A percentile compares a stretch with the other conserved stretches of the same genome.
Conservation (phyloP, 2,113 vertebrate species). For the Chamaetylas fuelleborni region DNA sequence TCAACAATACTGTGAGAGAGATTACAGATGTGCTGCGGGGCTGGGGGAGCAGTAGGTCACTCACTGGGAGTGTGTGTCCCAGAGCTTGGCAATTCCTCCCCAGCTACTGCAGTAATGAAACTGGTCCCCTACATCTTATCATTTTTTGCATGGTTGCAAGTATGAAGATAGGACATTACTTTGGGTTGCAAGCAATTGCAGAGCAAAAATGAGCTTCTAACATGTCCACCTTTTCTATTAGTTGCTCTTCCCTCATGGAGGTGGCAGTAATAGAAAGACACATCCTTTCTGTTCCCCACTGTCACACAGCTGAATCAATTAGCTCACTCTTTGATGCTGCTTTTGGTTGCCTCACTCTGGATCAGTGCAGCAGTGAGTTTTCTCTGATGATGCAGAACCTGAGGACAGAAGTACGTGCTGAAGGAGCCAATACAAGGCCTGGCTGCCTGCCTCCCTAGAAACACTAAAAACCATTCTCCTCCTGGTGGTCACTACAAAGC, state of each 20-base stretch:
- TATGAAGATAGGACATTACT: neutral
- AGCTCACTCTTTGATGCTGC: neutral
- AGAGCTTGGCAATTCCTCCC: neutral
- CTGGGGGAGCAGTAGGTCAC: neutral
- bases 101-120: neutral
- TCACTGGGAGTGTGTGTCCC: neutral
- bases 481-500: neutral
- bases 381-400: neutral
- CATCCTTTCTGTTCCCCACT: neutral
- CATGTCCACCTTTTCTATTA: neutral
- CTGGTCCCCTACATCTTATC: neutral
- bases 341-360: neutral
- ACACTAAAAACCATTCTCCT: neutral
- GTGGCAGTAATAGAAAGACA: neutral
- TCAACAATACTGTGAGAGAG: neutral
- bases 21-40: neutral
- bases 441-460: neutral
- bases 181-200: neutral
- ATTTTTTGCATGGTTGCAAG: neutral
- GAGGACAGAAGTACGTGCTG: accelerated
- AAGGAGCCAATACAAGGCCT: neutral
- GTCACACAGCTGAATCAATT: neutral
- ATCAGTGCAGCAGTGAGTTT: neutral
- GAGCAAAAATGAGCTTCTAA: neutral
- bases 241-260: neutral